Base-by-base conservation (phyloP, 2,797 vertebrate species). In the Chanos chanos region DNA sequence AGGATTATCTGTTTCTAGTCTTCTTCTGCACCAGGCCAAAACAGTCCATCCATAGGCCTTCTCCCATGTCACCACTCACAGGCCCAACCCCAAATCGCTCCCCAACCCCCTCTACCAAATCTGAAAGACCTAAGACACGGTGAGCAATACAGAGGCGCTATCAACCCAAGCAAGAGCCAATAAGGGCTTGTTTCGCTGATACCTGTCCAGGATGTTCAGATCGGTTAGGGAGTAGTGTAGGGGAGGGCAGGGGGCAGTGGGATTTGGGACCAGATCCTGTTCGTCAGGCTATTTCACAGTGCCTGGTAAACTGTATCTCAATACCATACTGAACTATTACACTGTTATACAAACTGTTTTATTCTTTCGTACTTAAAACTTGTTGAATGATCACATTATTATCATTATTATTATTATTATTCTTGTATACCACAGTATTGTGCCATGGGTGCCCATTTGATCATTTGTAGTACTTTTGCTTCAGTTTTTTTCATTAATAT, bases 281-380 rank as follows among this genome's bases (percentile, higher is more conserved):
- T 36, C 43, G 22, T 48, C 30, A 43, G 27, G 56, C 18, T 19
- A 43, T 37, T 25, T 22, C 33, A 75, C 63, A 22, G 28, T 36
- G 50, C 69, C 61, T 63, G 69, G 73, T 74, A 36, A 68, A 68
- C 68, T 76, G 75, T 78, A 77, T 71, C 71, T 12, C 15, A 49
- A 54, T 64, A 48, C 44, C 13, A 27, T 34, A 18, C 30, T 36
- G 7, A 39, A 16, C 34, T 31, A 7, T 19, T 33, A 9, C 6
- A 30, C 31, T 13, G 53, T 48, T 54, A 33, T 56, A 60, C 27
- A 53, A 31, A n/a, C 47, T 19, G 33, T 25, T 40, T 21, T 3
- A 7, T 36, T 66, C 56, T 61, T 64, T 34, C n/a, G 75, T 51
- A 45, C 40, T 21, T 24, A 51, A 53, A 9, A n/a, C 54, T 16